A percentile compares a stretch with the other conserved stretches of the same genome.
These are phyloP conservation scores for Pituophis catenifer DNA, from an alignment of 2,113 vertebrate genomes.

Conservation along the genomic window DNA sequence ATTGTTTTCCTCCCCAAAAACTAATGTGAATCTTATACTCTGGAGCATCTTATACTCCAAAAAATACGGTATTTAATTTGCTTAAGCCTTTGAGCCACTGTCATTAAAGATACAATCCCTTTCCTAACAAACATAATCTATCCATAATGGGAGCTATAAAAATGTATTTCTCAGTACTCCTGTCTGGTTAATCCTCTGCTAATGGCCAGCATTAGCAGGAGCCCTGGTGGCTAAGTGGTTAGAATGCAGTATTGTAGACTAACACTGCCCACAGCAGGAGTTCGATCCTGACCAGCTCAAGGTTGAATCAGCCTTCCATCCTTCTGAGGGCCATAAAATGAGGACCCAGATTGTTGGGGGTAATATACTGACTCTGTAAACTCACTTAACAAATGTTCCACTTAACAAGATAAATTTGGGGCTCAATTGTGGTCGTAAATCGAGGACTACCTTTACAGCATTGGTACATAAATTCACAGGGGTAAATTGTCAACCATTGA, in stretches of 20 bases:
- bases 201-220: no score
- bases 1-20: no score
- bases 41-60: no score
- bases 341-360: background rate
- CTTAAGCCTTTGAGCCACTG: background rate
- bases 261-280: background rate
- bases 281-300: background rate
- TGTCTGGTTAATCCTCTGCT: background rate
- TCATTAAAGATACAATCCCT: background rate
- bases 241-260: background rate
- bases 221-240: background rate
- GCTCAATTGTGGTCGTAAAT: no score
- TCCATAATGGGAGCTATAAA: background rate
- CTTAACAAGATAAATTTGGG: no score
- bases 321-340: background rate
- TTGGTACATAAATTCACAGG: background rate
- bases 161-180: background rate
- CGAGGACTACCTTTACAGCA: background rate
- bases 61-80: background rate
- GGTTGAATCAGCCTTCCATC: background rate
- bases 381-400: no score
- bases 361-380: background rate
- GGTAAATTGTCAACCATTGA: background rate
- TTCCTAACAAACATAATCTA: background rate
- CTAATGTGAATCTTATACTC: no score